Evolutionary conservation across 2,797 vertebrate species (phyloP).

Genomic region (Phalanger gymnotis): DNA sequence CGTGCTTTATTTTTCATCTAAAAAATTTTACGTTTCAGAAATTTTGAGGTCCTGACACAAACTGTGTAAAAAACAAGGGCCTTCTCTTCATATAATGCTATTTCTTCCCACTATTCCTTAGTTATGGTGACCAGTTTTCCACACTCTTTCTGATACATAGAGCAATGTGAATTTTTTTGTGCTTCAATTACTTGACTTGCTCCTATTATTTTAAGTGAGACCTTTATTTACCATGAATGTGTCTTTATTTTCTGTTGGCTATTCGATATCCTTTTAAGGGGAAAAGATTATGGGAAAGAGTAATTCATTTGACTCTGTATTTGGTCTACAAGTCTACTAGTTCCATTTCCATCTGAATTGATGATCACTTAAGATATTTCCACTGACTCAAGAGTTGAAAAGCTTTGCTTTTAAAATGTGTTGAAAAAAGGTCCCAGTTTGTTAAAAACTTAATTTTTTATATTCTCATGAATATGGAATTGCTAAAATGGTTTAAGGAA

Average conservation of each 20-base stretch:
- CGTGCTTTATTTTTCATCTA: slow-evolving; percentile 48
- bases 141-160: background rate
- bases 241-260: slow-evolving; percentile 67
- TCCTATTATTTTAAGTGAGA: slow-evolving; percentile 73
- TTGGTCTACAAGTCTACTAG: slow-evolving; percentile 65
- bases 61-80: slow-evolving; percentile 40
- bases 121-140: slow-evolving; percentile 58
- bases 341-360: slow-evolving; percentile 68
- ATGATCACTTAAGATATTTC: slow-evolving; percentile 67
- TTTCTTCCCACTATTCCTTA: slow-evolving; percentile 4
- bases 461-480: slow-evolving; percentile 71
- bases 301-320: slow-evolving; percentile 73
- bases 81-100: slow-evolving; percentile 18
- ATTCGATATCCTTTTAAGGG: slow-evolving; percentile 70
- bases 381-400: slow-evolving; percentile 62
- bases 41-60: slow-evolving; percentile 48
- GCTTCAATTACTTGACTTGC: slow-evolving; percentile 60
- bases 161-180: slow-evolving; percentile 52
- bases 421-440: slow-evolving; percentile 62
- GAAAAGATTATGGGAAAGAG: slow-evolving; percentile 76
- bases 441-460: slow-evolving; percentile 72
- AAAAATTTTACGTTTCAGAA: slow-evolving; percentile 40
- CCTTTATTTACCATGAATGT: slow-evolving; percentile 69
- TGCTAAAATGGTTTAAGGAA: slow-evolving; percentile 70
- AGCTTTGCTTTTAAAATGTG: slow-evolving; percentile 69